phyloP scores from a whole-genome alignment of 2,113 vertebrate species.

The Perccottus glenii region DNA sequence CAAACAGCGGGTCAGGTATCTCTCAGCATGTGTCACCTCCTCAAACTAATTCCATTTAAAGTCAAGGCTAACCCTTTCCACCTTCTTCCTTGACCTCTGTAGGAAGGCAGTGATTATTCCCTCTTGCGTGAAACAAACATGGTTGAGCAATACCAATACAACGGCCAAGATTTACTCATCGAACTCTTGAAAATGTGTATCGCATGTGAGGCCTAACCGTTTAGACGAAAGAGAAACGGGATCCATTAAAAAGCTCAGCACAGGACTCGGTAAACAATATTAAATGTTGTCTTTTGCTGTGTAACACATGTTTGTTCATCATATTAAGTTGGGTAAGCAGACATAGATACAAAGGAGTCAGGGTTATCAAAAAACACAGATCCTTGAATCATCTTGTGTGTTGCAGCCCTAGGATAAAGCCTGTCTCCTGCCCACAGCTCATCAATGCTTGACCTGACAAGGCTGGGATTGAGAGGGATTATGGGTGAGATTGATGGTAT shows the following conservation, averaged over 20 bases:
- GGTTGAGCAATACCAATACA: constrained; percentile 28
- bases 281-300: constrained; percentile 8
- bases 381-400: not conserved
- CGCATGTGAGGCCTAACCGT: constrained; percentile 8
- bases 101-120: not conserved
- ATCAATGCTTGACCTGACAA: constrained; percentile 23
- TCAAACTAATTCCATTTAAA: constrained; percentile 1
- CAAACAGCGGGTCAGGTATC: constrained; percentile 18
- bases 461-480: constrained; percentile 39
- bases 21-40: constrained; percentile 12
- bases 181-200: constrained; percentile 24
- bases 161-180: constrained; percentile 32
- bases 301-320: constrained; percentile 10
- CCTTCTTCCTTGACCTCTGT: constrained; percentile 3
- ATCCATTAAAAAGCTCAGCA: not conserved
- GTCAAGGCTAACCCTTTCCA: constrained; percentile 7
- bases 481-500: constrained; percentile 13
- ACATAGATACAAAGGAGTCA: constrained; percentile 12
- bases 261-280: constrained; percentile 19
- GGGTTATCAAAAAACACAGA: constrained; percentile 6
- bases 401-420: constrained; percentile 1
- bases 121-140: constrained; percentile 1
- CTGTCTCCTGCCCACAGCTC: constrained; percentile 24
- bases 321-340: constrained; percentile 9
- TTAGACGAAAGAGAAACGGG: constrained; percentile 1